Percentiles rank a stretch among this genome's conserved stretches.
phyloP scores from a whole-genome alignment of 2,797 vertebrate genomes.

The Pachyuromys duprasi region DNA sequence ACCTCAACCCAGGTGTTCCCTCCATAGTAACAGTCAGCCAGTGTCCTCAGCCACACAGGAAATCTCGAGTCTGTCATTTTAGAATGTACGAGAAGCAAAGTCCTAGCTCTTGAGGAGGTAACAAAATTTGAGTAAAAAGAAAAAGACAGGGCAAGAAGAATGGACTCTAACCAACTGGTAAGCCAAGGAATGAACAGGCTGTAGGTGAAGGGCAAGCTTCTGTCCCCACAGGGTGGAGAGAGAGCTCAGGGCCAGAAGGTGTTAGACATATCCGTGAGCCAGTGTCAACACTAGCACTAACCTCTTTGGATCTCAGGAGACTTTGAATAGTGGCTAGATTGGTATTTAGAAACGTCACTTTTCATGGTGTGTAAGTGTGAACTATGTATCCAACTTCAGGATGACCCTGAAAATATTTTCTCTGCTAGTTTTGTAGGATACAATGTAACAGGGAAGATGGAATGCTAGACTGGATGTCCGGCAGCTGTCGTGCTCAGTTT shows the following conservation, averaged over 20 bases:
- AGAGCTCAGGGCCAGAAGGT: neutral
- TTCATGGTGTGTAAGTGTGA: neutral
- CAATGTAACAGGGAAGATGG: neutral
- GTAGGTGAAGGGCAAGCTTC: neutral
- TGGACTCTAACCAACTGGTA: neutral
- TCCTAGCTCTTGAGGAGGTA: neutral
- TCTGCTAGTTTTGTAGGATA: neutral
- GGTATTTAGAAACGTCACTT: neutral
- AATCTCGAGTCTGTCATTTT: neutral
- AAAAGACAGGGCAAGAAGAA: neutral
- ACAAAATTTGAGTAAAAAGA: neutral
- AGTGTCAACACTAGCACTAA: neutral
- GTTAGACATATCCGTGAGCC: neutral
- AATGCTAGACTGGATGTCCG: neutral
- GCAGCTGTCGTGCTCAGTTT: neutral
- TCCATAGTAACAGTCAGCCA: neutral
- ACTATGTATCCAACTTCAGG: neutral
- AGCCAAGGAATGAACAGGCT: too few species aligned
- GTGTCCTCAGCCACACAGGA: neutral
- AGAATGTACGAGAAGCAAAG: neutral
- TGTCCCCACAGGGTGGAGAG: neutral
- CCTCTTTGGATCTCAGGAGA: neutral
- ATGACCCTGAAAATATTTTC: neutral
- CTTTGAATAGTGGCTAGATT: neutral
- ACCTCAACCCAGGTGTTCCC: neutral